phyloP scores from a whole-genome alignment of 1,140 invertebrate species.

The Monomorium pharaonis region DNA sequence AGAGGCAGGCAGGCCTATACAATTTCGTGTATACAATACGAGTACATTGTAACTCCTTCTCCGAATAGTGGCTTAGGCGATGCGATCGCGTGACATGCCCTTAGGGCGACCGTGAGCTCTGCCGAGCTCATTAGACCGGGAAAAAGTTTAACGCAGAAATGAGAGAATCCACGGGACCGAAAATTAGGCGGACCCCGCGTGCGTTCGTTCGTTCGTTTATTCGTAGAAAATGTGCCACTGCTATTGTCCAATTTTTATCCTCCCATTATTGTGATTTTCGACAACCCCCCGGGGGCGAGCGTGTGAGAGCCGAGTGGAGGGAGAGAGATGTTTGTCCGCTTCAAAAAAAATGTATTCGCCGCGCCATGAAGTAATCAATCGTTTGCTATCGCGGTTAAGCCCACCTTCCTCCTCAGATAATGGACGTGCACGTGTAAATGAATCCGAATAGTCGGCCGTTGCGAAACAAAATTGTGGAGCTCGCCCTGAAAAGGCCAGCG shows the following conservation, averaged over 20 bases:
- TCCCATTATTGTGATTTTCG: constrained; percentile 50
- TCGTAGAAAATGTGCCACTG: constrained; percentile 46
- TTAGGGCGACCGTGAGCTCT: constrained; percentile 9
- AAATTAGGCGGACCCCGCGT: constrained; percentile 10
- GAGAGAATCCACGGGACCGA: constrained; percentile 38
- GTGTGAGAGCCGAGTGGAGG: background rate
- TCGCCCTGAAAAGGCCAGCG: background rate
- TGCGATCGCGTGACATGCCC: constrained; percentile 52
- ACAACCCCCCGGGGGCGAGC: constrained; percentile 1
- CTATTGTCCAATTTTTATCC: constrained; percentile 56
- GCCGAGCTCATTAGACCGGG: constrained; percentile 43
- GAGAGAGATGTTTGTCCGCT: constrained; percentile 9
- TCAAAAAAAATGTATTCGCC: constrained; percentile 10
- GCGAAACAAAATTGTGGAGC: background rate
- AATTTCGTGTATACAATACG: constrained; percentile 38
- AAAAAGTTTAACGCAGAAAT: constrained; percentile 52
- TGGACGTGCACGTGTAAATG: background rate
- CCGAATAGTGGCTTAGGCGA: constrained; percentile 44
- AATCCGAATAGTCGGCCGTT: background rate
- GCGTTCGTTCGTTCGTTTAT: background rate
- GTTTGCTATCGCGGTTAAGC: background rate
- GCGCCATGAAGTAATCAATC: constrained; percentile 35
- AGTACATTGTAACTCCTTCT: constrained; percentile 47
- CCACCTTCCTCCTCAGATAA: background rate
- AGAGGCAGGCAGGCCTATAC: background rate